Base-by-base conservation (phyloP, 2,797 vertebrate genomes). In the Eremophila alpestris region DNA sequence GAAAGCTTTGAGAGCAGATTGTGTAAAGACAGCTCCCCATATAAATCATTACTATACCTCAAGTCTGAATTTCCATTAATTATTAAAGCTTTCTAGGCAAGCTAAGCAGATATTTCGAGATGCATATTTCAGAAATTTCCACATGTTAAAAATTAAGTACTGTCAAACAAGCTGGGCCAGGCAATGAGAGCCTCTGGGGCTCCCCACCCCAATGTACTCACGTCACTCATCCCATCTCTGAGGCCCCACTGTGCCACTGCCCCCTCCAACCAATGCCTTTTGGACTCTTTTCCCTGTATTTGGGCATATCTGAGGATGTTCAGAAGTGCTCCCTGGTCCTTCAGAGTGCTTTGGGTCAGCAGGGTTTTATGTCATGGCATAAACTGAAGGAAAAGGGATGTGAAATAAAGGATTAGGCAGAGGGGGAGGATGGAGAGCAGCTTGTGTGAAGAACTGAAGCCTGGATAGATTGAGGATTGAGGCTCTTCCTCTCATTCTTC, bases 1-100 rank as follows among this genome's bases (percentile, higher is more conserved):
- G 95, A 97, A 97, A 97, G 96, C 96, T 97, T 94, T 96, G 94
- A 95, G 92, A 97, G 77, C 79, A 56, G 74, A 92, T 85, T 90
- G 87, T 93, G 75, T 95, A 96, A 96, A 96, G 96, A 93, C 96
- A 97, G 89, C 69, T 95, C 32, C 71, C 74, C 40, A 59, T 84
- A 93, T 93, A 93, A 91, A 93, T 96, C 96, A 97, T 97, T 96
- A 91, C 94, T 96, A 87, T 89, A 95, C 92, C 94, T 97, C 96
- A 97, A 84, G 70, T 96, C 94, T 96, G 96, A 97, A 92, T 92
- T 95, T 68, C 82, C 97, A 98, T 98, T 94, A 97, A 98, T 98
- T 98, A 98, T 98, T 98, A 97, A 98, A 74, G 65, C 96, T 95
- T 96, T 94, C 77, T 92, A 96, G 79, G 96, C 97, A 95, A 97